Base-by-base conservation (phyloP, 2,797 vertebrate species). In the Tragelaphus eurycerus region DNA sequence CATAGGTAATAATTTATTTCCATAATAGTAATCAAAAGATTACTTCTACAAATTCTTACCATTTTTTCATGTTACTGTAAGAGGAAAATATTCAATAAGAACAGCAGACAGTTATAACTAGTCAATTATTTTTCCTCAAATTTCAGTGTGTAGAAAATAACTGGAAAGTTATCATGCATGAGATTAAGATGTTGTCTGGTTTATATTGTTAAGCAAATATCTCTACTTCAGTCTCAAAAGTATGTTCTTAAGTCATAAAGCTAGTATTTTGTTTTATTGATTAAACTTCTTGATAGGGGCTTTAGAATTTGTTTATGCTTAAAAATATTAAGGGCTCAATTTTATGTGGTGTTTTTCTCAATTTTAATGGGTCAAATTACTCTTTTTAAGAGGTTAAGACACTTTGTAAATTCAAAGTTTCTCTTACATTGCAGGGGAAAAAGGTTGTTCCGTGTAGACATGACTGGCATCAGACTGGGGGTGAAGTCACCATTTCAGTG, bases 391-490 rank as follows among this genome's bases (percentile, higher is more conserved):
- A 87, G 9, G 9, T 91, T 90, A 54, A 48, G 29, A 17, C 25
- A 29, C 57, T 29, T 95, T 34, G 89, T 96, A 86, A 94, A 86
- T 86, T 93, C 59, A 46, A 83, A 74, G 31, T 54, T 92, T 78
- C 23, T 97, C 15, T 94, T 96, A 25, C 21, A 17, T 96, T 95
- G 54, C 78, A 99, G 99, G 98, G 98, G 43, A 99, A 98, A 46
- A 99, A 99, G 96, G 98, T 99, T 93, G 99, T 99, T 93, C 99
- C 99, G 0, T 99, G 99, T 98, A 99, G 99, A 95, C 99, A 99
- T 90, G 99, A 99, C 98, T 99, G 99, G 99, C 99, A 99, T 98
- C 99, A 99, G 98, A 99, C 99, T 3, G 99, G 99, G 46, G 98
- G 99, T 29, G 99, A 99, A 98, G 99, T 99, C 97, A 99, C 99